Conservation (phyloP, 1,140 invertebrate species). For the Onthophagus taurus region DNA sequence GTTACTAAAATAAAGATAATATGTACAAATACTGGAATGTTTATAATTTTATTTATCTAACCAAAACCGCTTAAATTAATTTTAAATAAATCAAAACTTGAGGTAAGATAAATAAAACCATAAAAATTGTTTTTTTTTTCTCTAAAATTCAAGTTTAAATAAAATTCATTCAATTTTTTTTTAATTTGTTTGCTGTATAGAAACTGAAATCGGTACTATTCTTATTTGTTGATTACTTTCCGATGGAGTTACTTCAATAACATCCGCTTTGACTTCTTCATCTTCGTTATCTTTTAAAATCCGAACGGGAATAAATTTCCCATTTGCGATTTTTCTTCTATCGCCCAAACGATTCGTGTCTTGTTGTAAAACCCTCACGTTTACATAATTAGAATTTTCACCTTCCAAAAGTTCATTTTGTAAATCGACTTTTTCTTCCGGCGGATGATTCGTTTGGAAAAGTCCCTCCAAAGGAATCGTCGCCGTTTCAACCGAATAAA, state of each 20-base stretch:
- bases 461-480: conserved; percentile 53
- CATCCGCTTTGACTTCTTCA: conserved; percentile 28
- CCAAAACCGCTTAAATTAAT: too few species aligned
- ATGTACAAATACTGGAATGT: too few species aligned
- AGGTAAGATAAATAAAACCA: too few species aligned
- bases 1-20: too few species aligned
- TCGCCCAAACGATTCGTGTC: conserved; percentile 11
- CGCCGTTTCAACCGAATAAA: conserved; percentile 42
- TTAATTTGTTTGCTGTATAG: too few species aligned
- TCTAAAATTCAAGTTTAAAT: too few species aligned
- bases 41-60: too few species aligned
- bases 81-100: too few species aligned
- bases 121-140: too few species aligned
- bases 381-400: conserved; percentile 29
- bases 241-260: conserved; percentile 29
- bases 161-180: too few species aligned
- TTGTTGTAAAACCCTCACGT: conserved; percentile 28
- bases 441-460: conserved; percentile 43
- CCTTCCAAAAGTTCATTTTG: conserved; percentile 30
- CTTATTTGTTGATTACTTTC: conserved; percentile 26
- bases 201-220: conserved; percentile 33
- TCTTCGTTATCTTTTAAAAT: conserved; percentile 25
- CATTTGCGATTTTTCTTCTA: conserved; percentile 9
- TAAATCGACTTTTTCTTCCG: conserved; percentile 8
- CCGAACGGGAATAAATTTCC: conserved; percentile 22